These are phyloP conservation scores for Plecotus auritus DNA, from an alignment of 2,113 vertebrate genomes.

Conservation along the genomic window DNA sequence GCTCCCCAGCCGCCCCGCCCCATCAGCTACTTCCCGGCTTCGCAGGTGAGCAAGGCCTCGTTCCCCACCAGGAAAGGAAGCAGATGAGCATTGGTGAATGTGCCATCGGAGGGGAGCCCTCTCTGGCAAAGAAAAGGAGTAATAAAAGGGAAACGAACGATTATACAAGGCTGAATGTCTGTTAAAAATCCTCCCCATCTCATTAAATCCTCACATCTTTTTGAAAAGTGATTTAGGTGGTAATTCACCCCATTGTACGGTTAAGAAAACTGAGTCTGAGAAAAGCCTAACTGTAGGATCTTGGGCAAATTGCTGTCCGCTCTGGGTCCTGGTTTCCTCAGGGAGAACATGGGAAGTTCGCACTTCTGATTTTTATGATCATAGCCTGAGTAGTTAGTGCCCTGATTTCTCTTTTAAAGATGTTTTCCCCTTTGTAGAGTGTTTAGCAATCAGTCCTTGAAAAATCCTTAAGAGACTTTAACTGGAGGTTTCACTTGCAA, in stretches of 20 bases:
- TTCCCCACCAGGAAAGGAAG: not conserved
- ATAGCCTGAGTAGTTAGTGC: not conserved
- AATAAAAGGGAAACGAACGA: not conserved
- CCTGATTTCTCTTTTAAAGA: slow-evolving; percentile 64
- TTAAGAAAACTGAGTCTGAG: not conserved
- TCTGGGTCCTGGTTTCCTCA: not conserved
- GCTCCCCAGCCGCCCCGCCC: too few relatives aligned
- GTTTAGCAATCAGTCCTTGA: slow-evolving; percentile 66
- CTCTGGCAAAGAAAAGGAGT: not conserved
- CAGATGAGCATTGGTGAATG: not conserved
- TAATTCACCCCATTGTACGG: not conserved
- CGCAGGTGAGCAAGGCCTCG: not conserved
- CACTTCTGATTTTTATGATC: not conserved
- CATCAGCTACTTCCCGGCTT: not conserved
- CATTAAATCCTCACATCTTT: not conserved
- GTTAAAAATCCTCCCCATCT: not conserved
- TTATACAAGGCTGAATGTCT: not conserved
- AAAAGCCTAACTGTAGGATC: not conserved
- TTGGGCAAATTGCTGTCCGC: not conserved
- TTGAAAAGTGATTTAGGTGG: not conserved
- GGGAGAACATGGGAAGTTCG: not conserved
- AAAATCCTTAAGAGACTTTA: slow-evolving; percentile 71
- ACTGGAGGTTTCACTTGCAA: slow-evolving; percentile 65
- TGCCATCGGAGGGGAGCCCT: not conserved
- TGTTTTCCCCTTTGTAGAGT: slow-evolving; percentile 67